phyloP scores from a whole-genome alignment of 2,113 vertebrate genomes.

The Ciconia maguari region DNA sequence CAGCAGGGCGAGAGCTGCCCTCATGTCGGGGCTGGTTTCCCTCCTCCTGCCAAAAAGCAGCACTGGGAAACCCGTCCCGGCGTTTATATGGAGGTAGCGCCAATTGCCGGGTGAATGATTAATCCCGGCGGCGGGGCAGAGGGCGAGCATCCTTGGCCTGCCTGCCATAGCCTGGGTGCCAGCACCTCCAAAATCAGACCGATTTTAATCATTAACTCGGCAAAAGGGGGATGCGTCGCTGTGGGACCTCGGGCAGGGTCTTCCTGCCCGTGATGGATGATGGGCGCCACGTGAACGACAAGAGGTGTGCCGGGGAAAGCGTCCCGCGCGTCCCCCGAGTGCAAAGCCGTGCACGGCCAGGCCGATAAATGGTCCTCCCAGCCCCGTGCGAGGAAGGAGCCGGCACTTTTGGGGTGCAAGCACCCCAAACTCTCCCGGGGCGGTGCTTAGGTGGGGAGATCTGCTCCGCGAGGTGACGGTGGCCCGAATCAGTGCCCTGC shows the following conservation, averaged over 20 bases:
- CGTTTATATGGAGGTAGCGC: neutral
- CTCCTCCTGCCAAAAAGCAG: neutral
- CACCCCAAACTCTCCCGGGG: fast-evolving
- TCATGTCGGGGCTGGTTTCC: constrained; percentile 40
- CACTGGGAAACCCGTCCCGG: fast-evolving
- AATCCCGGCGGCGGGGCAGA: neutral
- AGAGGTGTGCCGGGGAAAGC: too few relatives aligned
- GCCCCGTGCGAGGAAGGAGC: fast-evolving
- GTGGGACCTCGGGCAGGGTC: neutral
- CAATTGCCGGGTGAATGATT: constrained; percentile 57
- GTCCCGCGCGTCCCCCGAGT: fast-evolving
- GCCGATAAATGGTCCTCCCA: fast-evolving
- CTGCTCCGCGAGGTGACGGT: fast-evolving
- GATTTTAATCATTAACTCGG: constrained; percentile 71
- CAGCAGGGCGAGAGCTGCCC: constrained; percentile 27
- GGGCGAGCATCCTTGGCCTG: constrained; percentile 48
- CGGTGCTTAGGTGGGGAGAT: fast-evolving
- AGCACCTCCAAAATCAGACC: neutral
- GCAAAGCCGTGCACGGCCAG: fast-evolving
- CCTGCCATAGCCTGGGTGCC: neutral
- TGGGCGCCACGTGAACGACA: fast-evolving
- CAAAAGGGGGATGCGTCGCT: neutral
- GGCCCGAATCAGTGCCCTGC: neutral
- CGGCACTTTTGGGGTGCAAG: fast-evolving
- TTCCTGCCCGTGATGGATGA: fast-evolving